These are phyloP conservation scores for Parapsyche elsis DNA, from an alignment of 1,140 invertebrate species.

Conservation along the genomic window DNA sequence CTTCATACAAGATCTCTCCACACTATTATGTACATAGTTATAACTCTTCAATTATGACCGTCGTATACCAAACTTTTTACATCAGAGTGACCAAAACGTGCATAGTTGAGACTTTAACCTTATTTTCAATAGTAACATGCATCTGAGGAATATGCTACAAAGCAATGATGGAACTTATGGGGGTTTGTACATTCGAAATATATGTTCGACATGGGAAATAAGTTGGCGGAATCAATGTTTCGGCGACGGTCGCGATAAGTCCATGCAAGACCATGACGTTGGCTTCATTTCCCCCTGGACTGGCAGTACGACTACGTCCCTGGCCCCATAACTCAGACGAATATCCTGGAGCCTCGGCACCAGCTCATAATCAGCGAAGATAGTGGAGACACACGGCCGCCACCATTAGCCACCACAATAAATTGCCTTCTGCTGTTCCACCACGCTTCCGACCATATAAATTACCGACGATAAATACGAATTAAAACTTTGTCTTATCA, in stretches of 20 bases:
- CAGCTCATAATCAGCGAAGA: conserved; percentile 15
- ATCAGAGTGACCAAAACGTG: too few relatives aligned
- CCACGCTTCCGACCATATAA: too few relatives aligned
- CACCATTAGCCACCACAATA: background rate
- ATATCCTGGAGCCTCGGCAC: conserved; percentile 1
- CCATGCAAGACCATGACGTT: background rate
- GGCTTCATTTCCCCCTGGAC: background rate
- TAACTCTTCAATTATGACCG: too few relatives aligned
- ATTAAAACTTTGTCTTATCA: too few relatives aligned
- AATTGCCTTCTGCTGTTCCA: background rate
- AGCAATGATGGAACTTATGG: too few relatives aligned
- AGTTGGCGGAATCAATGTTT: background rate
- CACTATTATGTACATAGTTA: too few relatives aligned
- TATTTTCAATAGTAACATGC: too few relatives aligned
- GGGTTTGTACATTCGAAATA: background rate
- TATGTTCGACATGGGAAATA: background rate
- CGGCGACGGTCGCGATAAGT: background rate
- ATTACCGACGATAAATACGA: too few relatives aligned
- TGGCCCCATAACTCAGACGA: background rate
- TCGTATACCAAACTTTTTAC: too few relatives aligned
- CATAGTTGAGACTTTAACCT: too few relatives aligned
- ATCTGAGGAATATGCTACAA: too few relatives aligned
- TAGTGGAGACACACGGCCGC: background rate
- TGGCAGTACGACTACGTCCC: background rate
- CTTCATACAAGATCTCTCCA: too few relatives aligned